phyloP scores from a whole-genome alignment of 1,140 invertebrate species.

The Brachionus manjavacas region DNA sequence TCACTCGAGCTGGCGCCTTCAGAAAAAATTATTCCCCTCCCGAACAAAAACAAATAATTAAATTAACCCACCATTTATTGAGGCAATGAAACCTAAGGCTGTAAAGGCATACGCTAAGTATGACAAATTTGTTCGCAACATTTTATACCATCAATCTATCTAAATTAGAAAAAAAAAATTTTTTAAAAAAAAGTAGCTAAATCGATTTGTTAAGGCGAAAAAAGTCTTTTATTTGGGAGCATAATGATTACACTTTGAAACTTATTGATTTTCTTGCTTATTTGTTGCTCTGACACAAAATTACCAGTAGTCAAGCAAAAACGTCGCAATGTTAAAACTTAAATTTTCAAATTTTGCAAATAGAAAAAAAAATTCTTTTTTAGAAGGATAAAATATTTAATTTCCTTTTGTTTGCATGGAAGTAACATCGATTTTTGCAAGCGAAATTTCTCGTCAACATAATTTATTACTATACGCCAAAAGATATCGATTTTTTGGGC shows the following conservation, averaged over 20 bases:
- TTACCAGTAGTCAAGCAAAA: conserved; percentile 3
- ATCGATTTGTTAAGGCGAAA: not conserved
- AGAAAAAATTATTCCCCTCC: not conserved
- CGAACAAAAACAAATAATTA: not conserved
- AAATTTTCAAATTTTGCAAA: not conserved
- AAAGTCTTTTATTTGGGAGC: not conserved
- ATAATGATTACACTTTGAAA: not conserved
- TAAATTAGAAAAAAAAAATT: not conserved
- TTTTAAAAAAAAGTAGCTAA: not conserved
- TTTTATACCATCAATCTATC: not conserved
- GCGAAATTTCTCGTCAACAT: not conserved
- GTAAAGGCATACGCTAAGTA: not conserved
- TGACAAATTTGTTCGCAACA: not conserved
- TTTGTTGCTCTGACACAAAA: not conserved
- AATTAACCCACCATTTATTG: not conserved
- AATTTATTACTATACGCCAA: conserved; percentile 7
- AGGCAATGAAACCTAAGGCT: not conserved
- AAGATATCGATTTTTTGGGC: not conserved
- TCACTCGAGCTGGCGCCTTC: not conserved
- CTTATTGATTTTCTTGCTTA: not conserved
- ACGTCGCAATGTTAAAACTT: not conserved
- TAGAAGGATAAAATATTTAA: conserved; percentile 28
- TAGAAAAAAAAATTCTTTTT: conserved; percentile 3
- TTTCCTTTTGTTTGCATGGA: conserved; percentile 12
- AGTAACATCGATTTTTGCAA: conserved; percentile 14